phyloP scores from a whole-genome alignment of 2,113 vertebrate genomes.

The Pandion haliaetus region DNA sequence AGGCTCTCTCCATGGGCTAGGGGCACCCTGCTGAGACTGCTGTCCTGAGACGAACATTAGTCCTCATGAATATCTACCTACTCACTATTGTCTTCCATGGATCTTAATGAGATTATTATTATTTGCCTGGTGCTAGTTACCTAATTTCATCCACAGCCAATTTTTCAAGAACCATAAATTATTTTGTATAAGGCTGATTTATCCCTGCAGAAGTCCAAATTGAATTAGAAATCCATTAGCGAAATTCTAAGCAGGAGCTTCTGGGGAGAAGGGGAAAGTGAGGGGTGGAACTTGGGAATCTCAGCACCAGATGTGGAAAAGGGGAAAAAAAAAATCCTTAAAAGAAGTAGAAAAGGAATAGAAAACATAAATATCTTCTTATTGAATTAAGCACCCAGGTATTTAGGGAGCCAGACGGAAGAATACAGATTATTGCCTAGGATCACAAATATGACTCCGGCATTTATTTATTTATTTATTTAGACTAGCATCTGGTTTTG shows the following conservation, averaged over 20 bases:
- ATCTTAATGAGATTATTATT: constrained; percentile 19
- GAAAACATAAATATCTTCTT: constrained; percentile 31
- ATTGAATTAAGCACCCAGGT: constrained; percentile 27
- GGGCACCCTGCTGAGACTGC: background rate
- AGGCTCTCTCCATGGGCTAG: background rate
- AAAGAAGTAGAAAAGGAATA: background rate
- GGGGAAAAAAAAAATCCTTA: background rate
- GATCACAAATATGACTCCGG: background rate
- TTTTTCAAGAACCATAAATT: constrained; percentile 64
- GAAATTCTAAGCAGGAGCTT: constrained; percentile 39
- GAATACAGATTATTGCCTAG: background rate
- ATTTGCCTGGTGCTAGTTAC: constrained; percentile 19
- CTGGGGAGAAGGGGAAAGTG: background rate
- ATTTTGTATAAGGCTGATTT: constrained; percentile 60
- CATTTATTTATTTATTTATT: constrained; percentile 33
- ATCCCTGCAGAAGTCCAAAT: constrained; percentile 58
- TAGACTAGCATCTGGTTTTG: background rate
- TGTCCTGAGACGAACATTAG: background rate
- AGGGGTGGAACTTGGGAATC: background rate
- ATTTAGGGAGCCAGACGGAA: constrained; percentile 7
- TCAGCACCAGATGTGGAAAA: constrained; percentile 19
- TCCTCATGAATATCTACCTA: background rate
- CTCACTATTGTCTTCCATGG: background rate
- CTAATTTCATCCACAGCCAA: constrained; percentile 45
- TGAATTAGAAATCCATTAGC: constrained; percentile 69